Base-by-base conservation (phyloP, 92 coral and sea anemone species). In the Porites cylindrica region DNA sequence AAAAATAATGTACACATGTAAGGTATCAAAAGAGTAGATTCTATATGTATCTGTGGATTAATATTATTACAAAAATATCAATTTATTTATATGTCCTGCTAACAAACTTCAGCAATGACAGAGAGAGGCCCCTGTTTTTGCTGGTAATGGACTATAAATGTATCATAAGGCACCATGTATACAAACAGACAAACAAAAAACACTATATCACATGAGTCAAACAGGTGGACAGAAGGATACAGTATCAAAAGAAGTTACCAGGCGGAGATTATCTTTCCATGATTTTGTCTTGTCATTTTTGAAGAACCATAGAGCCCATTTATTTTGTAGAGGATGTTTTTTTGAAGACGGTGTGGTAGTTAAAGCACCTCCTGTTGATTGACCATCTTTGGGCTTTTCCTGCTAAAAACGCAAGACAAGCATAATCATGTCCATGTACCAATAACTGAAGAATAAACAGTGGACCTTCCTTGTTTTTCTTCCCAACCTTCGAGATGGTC, bases 251-350 rank as follows among this genome's bases (percentile, higher is more conserved):
- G 99, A 79, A 0, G 98, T 97, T 23, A 97, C 92, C 70, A 86
- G 91, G 51, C 99, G 92, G 26, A 97, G 91, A 70, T 97, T 97
- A 0, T 93, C 99, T 53, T 95, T 91, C 99, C 99, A 97, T 7
- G 97, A 85, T 67, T 97, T 97, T 32, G 83, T 19, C 80, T 97
- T 97, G 72, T 97, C 99, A 86, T 95, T 97, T 86, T 97, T 97
- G 82, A 91, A 97, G 88, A 97, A 97, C 99, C 99, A 97, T 59
- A 96, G 84, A 17, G 96, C 96, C 99, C 99, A 97, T 79, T 90
- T 95, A 72, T 97, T 93, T 80, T 97, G 98, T 13, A 97, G 76
- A 8, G 99, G 99, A 85, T 97, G 99, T 78, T 97, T 97, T 14
- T 74, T 17, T 32, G 89, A 86, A 2, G 80, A 66, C 58, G 82